These are phyloP conservation scores for Leptestheria dahalacensis DNA, from an alignment of 1,140 invertebrate genomes.

Conservation along the genomic window DNA sequence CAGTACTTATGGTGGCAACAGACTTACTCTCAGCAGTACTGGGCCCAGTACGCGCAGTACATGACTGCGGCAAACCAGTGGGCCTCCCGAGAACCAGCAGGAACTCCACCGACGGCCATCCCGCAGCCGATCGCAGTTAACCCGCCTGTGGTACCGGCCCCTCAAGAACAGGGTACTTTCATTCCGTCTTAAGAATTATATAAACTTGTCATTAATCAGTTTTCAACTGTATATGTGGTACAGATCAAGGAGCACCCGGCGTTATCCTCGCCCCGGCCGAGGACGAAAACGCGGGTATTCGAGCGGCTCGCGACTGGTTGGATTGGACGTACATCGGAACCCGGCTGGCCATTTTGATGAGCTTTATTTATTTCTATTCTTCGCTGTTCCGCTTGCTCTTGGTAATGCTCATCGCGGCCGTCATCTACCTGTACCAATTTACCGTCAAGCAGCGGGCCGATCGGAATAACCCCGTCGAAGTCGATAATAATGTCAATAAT, in stretches of 20 bases:
- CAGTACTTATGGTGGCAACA: constrained; percentile 66
- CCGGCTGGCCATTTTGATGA: constrained; percentile 55
- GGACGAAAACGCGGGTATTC: constrained; percentile 36
- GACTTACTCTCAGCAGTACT: constrained; percentile 59
- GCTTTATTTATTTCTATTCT: constrained; percentile 77
- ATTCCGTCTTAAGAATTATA: too few species aligned
- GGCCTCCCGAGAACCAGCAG: constrained; percentile 16
- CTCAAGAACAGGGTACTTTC: constrained; percentile 18
- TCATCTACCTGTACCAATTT: background rate
- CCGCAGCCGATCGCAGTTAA: constrained; percentile 11
- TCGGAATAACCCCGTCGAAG: background rate
- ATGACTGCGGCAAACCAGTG: constrained; percentile 16
- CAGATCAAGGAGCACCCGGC: constrained; percentile 11
- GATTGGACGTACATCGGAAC: constrained; percentile 66
- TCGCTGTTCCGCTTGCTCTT: constrained; percentile 62
- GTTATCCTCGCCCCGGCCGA: constrained; percentile 15
- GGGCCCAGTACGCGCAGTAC: constrained; percentile 61
- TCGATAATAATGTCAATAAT: background rate
- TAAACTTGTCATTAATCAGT: too few species aligned
- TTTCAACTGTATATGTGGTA: too few species aligned
- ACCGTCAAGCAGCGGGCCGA: background rate
- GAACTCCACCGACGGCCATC: constrained; percentile 20
- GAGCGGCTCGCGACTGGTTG: constrained; percentile 60
- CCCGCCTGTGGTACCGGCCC: constrained; percentile 16
- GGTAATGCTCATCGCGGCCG: constrained; percentile 46